Conservation (phyloP, 2,888 invertebrate genomes). For the Habroteleia sp. region DNA sequence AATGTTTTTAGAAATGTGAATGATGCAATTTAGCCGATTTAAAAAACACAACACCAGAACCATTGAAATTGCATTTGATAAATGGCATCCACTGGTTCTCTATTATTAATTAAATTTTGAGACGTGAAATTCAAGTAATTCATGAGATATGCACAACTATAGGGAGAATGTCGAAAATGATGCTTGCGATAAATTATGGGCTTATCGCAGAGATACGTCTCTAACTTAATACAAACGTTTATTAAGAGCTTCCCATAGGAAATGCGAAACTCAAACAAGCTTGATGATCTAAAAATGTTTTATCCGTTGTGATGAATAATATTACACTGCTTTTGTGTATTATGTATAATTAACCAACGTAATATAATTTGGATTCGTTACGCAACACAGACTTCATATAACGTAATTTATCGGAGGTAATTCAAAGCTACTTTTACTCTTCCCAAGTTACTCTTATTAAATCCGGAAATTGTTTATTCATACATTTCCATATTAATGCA, state of each 20-base stretch:
- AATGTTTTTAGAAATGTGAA: too few relatives aligned
- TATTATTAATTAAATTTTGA: constrained; percentile 18
- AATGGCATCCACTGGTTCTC: too few relatives aligned
- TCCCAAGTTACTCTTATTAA: too few relatives aligned
- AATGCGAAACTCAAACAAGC: constrained; percentile 15
- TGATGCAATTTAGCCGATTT: too few relatives aligned
- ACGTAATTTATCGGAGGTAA: too few relatives aligned
- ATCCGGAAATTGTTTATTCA: background rate
- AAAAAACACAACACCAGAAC: too few relatives aligned
- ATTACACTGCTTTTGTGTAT: constrained; percentile 24
- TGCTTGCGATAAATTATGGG: constrained; percentile 34
- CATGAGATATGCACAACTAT: constrained; percentile 10
- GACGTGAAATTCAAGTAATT: constrained; percentile 27
- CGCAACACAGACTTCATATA: background rate
- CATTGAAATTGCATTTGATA: background rate
- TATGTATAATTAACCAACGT: constrained; percentile 18
- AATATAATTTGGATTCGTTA: constrained; percentile 21
- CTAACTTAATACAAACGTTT: constrained; percentile 40
- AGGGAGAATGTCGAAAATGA: constrained; percentile 39
- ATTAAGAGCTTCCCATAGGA: constrained; percentile 38
- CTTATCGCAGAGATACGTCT: constrained; percentile 22
- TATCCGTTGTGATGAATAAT: constrained; percentile 20
- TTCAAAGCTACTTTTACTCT: too few relatives aligned
- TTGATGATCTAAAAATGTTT: constrained; percentile 30
- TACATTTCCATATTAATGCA: background rate